phyloP scores from a whole-genome alignment of 2,113 vertebrate species.

The Cardinalis cardinalis region DNA sequence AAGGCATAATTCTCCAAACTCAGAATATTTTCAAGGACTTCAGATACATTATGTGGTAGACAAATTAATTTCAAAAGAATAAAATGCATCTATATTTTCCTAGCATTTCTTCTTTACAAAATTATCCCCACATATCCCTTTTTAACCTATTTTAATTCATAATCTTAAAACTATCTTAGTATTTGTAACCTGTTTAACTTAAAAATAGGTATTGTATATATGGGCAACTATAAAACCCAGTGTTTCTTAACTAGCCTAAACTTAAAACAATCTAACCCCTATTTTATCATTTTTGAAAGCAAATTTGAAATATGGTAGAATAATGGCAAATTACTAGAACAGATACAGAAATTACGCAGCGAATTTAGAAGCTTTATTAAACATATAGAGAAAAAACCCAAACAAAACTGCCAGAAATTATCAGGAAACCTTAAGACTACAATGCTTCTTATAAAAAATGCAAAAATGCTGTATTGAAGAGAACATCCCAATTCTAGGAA shows the following conservation, averaged over 20 bases:
- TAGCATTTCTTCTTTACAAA: background rate
- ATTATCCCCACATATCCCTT: background rate
- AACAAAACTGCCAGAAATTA: background rate
- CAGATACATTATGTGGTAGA: background rate
- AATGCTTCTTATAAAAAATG: background rate
- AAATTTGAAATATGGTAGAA: background rate
- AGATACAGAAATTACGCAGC: background rate
- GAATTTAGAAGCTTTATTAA: background rate
- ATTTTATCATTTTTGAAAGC: background rate
- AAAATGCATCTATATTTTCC: background rate
- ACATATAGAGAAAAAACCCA: background rate
- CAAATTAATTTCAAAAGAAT: background rate
- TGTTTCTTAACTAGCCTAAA: background rate
- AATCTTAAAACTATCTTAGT: background rate
- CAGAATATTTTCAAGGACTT: background rate
- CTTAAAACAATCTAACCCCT: background rate
- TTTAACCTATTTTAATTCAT: background rate
- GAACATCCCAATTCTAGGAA: background rate
- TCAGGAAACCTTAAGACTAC: background rate
- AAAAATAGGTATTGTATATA: background rate
- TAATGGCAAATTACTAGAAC: background rate
- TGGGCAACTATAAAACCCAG: accelerated
- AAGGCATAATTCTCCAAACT: background rate
- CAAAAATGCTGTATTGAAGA: background rate
- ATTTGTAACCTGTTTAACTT: background rate